Evolutionary conservation across 2,888 invertebrate species (phyloP).

Genomic region (Caenorhabditis macrosperma): DNA sequence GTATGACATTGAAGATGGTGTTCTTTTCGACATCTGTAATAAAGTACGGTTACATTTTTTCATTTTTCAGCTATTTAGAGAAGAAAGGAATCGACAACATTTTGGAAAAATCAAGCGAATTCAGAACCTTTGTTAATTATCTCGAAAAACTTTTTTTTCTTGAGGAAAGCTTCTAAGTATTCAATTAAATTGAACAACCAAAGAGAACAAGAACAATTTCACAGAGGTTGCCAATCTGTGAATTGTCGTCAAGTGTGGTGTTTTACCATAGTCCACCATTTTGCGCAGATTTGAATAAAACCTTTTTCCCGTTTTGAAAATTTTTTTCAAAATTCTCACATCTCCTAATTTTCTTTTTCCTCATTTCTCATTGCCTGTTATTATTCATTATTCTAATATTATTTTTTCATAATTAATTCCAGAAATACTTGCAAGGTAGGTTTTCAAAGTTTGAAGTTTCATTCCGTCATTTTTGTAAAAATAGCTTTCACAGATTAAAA

Average conservation of each 20-base stretch:
- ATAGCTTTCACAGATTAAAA: too few relatives aligned
- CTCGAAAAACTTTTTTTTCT: too few relatives aligned
- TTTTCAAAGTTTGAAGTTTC: not conserved
- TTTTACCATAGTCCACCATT: not conserved
- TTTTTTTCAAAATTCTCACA: too few relatives aligned
- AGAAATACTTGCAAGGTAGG: too few relatives aligned
- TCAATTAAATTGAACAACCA: not conserved
- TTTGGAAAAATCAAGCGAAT: too few relatives aligned
- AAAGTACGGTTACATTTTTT: not conserved
- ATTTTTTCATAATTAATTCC: too few relatives aligned
- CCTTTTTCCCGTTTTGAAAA: not conserved
- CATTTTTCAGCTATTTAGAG: not conserved
- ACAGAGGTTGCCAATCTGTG: slow-evolving; percentile 18
- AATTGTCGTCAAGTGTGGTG: slow-evolving; percentile 17
- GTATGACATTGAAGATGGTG: slow-evolving; percentile 54
- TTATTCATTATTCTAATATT: not conserved
- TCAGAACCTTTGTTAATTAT: too few relatives aligned
- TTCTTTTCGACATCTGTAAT: slow-evolving; percentile 43
- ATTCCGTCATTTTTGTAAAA: too few relatives aligned
- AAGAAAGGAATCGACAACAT: too few relatives aligned
- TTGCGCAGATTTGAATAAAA: slow-evolving; percentile 2
- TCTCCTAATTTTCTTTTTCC: not conserved
- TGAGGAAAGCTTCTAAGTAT: too few relatives aligned
- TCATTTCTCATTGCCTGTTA: not conserved
- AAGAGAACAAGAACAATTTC: not conserved